Conservation (phyloP, 2,888 invertebrate genomes). For the Limnephilus auricula region DNA sequence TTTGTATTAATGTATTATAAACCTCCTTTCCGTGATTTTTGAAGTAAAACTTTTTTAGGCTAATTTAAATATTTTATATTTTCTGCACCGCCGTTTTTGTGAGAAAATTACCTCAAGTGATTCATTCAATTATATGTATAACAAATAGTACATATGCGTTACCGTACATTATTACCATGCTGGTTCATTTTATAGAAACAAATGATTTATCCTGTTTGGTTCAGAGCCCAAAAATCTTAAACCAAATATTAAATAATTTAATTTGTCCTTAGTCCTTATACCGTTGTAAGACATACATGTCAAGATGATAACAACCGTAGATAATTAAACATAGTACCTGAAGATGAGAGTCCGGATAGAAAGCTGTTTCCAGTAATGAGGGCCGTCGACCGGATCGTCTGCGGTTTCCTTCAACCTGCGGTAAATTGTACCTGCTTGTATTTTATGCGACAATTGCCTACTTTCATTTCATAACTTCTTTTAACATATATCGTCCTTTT, state of each 20-base stretch:
- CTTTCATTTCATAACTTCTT: background rate
- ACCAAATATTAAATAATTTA: background rate
- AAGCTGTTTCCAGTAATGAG: background rate
- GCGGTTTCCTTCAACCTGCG: background rate
- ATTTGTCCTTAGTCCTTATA: background rate
- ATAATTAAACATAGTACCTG: background rate
- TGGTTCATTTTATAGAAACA: too few species aligned
- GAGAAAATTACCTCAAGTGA: too few species aligned
- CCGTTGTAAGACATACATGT: background rate
- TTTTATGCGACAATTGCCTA: background rate
- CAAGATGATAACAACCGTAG: background rate
- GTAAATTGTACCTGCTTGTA: background rate
- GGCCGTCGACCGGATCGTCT: background rate
- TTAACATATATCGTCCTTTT: too few species aligned
- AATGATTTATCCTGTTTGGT: too few species aligned
- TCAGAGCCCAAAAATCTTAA: background rate
- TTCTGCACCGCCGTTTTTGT: too few species aligned
- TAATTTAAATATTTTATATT: too few species aligned
- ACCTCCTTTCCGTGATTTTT: too few species aligned
- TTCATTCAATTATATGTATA: too few species aligned
- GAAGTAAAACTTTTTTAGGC: too few species aligned
- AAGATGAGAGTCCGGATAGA: background rate
- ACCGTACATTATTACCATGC: background rate
- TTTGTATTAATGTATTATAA: too few species aligned
- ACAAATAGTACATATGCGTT: too few species aligned